Evolutionary conservation across 2,888 invertebrate species (phyloP).

Genomic region (Muscina levida): DNA sequence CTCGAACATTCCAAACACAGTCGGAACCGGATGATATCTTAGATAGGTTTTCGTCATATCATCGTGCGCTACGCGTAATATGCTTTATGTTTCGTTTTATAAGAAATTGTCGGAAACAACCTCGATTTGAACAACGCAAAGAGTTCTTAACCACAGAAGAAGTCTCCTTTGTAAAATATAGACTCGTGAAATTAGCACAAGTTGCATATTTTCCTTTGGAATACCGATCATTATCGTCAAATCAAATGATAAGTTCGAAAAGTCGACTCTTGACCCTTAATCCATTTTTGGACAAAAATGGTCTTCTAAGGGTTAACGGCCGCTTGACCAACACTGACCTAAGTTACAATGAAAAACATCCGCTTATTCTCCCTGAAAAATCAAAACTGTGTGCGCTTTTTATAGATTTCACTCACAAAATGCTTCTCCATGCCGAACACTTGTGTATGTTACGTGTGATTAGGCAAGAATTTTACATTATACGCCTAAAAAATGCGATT

Average conservation of each 20-base stretch:
- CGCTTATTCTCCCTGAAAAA: background rate
- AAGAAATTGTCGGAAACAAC: background rate
- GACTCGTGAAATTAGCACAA: background rate
- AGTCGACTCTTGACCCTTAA: background rate
- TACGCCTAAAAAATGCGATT: too few relatives aligned
- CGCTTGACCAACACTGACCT: background rate
- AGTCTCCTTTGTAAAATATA: background rate
- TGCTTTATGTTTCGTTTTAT: conserved; percentile 28
- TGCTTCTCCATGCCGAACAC: too few relatives aligned
- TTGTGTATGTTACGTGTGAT: too few relatives aligned
- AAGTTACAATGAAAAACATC: background rate
- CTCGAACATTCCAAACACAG: too few relatives aligned
- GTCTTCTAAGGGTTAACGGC: background rate
- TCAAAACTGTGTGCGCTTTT: too few relatives aligned
- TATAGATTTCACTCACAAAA: too few relatives aligned
- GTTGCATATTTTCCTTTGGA: background rate
- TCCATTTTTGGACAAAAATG: background rate
- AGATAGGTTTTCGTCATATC: conserved; percentile 13
- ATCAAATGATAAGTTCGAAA: too few relatives aligned
- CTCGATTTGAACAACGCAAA: background rate
- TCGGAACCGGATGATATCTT: background rate
- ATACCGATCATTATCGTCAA: background rate
- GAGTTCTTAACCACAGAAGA: background rate
- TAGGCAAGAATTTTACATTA: too few relatives aligned
- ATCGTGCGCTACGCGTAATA: conserved; percentile 30